Percentiles rank a stretch among this genome's conserved stretches.
These are phyloP conservation scores for Aplidium turbinatum DNA, from an alignment of 23 tunicate genomes.

Conservation along the genomic window DNA sequence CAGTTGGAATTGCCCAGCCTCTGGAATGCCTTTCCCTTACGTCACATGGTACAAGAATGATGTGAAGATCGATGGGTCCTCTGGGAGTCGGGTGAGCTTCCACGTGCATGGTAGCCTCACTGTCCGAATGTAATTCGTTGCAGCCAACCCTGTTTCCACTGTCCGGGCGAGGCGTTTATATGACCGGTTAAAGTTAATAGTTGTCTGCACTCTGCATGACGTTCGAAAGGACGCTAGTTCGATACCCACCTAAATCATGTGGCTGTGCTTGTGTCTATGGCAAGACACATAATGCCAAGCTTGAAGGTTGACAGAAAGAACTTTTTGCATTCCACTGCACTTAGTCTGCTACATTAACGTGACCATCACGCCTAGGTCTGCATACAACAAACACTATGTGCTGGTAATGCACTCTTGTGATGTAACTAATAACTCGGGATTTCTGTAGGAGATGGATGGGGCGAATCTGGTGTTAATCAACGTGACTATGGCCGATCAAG, in stretches of 20 bases:
- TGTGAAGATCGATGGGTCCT: neutral
- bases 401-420: too few relatives aligned
- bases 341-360: neutral
- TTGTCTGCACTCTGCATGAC: too few relatives aligned
- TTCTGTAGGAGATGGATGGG: neutral
- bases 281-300: too few relatives aligned
- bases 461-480: neutral
- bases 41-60: conserved; percentile 57
- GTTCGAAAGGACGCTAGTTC: too few relatives aligned
- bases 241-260: too few relatives aligned
- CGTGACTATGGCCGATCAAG: conserved; percentile 2
- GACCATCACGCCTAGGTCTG: neutral
- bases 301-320: too few relatives aligned
- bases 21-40: conserved; percentile 17
- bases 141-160: neutral
- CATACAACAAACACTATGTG: neutral
- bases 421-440: too few relatives aligned
- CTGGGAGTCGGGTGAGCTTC: conserved; percentile 5
- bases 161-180: too few relatives aligned
- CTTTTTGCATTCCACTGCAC: too few relatives aligned
- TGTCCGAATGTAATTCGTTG: neutral
- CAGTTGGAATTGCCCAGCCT: conserved; percentile 56
- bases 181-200: too few relatives aligned
- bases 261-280: too few relatives aligned
- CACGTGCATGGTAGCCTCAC: conserved; percentile 5